These are phyloP conservation scores for Chaunax sp. DNA, from an alignment of 2,797 vertebrate species.

Conservation along the genomic window DNA sequence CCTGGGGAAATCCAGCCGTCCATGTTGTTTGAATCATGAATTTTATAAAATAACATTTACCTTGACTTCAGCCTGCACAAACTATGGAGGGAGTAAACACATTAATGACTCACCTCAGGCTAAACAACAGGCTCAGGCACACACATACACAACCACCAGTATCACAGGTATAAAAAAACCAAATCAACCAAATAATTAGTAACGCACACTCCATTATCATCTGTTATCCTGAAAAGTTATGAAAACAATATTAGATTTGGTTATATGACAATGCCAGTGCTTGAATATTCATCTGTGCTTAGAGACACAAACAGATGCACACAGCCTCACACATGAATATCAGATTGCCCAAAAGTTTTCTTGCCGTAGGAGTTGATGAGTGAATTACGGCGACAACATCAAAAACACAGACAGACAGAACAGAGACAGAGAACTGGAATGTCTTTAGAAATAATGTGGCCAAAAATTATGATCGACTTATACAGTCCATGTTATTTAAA, in stretches of 20 bases:
- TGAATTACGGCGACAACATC: slow-evolving; percentile 33
- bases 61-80: slow-evolving; percentile 9
- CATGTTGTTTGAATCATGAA: neutral
- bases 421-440: slow-evolving; percentile 29
- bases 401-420: neutral
- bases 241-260: slow-evolving; percentile 52
- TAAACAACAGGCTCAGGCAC: slow-evolving; percentile 22
- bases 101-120: slow-evolving; percentile 54
- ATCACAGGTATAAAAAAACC: slow-evolving; percentile 30
- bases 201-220: slow-evolving; percentile 42
- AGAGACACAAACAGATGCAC: slow-evolving; percentile 22
- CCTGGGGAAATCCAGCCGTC: slow-evolving; percentile 39
- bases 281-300: slow-evolving; percentile 15
- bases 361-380: slow-evolving; percentile 9
- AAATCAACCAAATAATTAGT: slow-evolving; percentile 4
- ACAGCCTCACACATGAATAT: slow-evolving; percentile 13
- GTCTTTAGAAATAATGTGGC: slow-evolving; percentile 14
- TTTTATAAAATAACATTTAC: slow-evolving; percentile 46
- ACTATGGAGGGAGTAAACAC: slow-evolving; percentile 50
- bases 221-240: slow-evolving; percentile 28
- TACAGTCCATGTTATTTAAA: slow-evolving; percentile 22
- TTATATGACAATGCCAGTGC: slow-evolving; percentile 42
- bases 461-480: neutral
- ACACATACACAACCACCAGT: slow-evolving; percentile 9
- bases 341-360: slow-evolving; percentile 25